Conservation (phyloP, 2,888 invertebrate species). For the Erebia aethiops region DNA sequence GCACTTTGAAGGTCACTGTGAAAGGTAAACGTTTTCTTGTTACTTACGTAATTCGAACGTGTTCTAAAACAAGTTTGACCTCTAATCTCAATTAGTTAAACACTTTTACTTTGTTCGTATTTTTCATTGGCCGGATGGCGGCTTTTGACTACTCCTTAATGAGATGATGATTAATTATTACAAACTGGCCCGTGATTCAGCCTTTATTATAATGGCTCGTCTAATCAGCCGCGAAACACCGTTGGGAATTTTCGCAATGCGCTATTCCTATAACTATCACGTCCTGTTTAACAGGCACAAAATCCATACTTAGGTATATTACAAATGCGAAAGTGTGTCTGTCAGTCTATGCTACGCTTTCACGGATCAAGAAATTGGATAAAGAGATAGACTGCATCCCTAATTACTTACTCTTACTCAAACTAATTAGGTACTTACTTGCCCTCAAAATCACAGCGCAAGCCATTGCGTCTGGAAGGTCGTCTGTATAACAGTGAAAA, state of each 20-base stretch:
- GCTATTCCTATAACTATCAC: neutral
- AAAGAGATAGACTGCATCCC: too few species aligned
- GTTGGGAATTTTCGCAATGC: neutral
- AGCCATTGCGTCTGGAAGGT: too few species aligned
- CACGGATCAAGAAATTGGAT: too few species aligned
- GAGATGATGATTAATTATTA: neutral
- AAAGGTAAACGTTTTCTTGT: neutral
- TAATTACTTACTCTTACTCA: too few species aligned
- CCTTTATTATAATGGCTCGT: neutral
- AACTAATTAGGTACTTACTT: too few species aligned
- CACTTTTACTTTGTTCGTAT: neutral
- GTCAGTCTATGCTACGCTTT: too few species aligned
- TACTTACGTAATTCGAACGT: neutral
- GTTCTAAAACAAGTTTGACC: neutral
- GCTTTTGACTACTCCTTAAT: neutral
- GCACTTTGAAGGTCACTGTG: neutral
- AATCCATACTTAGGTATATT: too few species aligned
- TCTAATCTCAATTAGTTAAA: neutral
- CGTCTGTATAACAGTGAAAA: too few species aligned
- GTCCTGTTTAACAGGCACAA: too few species aligned
- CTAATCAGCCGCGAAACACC: neutral
- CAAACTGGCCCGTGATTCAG: neutral
- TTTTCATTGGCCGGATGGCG: neutral
- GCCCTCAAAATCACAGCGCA: too few species aligned
- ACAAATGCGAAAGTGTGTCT: too few species aligned